phyloP scores from a whole-genome alignment of 2,888 invertebrate genomes.

The Calliphora vomitoria region DNA sequence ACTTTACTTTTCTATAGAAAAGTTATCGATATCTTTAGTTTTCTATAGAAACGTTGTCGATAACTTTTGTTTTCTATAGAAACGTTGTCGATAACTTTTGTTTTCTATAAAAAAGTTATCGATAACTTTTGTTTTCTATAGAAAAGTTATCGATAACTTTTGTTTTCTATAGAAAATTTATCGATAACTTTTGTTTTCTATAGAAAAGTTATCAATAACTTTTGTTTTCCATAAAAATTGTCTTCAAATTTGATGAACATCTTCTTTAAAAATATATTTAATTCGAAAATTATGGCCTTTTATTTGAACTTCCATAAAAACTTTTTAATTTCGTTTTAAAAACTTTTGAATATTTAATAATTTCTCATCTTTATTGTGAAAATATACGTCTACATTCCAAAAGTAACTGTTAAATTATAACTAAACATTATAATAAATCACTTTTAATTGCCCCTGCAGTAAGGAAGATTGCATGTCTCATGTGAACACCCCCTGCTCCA shows the following conservation, averaged over 20 bases:
- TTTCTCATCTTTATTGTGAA: not conserved
- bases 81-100: not conserved
- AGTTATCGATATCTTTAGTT: not conserved
- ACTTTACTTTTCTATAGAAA: not conserved
- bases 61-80: not conserved
- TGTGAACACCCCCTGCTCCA: not conserved
- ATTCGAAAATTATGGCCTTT: too few relatives aligned
- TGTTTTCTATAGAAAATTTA: not conserved
- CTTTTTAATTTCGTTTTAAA: too few relatives aligned
- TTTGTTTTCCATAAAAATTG: not conserved
- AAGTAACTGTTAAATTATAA: conserved; percentile 4
- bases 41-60: not conserved
- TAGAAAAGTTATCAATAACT: not conserved
- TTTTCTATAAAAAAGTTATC: not conserved
- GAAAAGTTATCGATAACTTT: not conserved
- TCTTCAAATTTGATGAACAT: too few relatives aligned
- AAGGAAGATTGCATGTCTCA: conserved; percentile 38
- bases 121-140: not conserved
- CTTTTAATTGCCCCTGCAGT: conserved; percentile 57
- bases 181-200: not conserved
- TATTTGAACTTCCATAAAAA: too few relatives aligned
- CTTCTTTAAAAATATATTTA: too few relatives aligned
- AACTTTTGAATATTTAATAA: not conserved
- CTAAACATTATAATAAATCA: conserved; percentile 52
- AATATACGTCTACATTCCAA: not conserved